phyloP scores from a whole-genome alignment of 2,113 vertebrate genomes.

The Falcunculus frontatus region DNA sequence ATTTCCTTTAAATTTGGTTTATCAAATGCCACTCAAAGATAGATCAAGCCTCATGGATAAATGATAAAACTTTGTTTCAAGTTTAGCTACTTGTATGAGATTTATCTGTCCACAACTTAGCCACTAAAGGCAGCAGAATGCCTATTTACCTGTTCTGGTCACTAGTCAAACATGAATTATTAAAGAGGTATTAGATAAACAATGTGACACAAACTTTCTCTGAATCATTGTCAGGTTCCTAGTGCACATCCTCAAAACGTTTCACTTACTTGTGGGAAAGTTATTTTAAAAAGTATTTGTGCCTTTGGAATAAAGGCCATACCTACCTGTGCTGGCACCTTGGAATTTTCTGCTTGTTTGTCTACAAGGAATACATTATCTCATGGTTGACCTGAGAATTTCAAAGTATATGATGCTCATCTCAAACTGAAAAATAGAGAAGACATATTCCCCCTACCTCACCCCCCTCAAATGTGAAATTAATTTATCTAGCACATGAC shows the following conservation, averaged over 20 bases:
- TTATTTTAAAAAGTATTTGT: not conserved
- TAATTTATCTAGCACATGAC: not conserved
- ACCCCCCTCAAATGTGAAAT: not conserved
- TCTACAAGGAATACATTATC: not conserved
- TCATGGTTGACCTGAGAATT: not conserved
- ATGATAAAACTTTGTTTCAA: not conserved
- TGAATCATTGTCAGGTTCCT: not conserved
- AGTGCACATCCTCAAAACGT: not conserved
- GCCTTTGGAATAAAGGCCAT: not conserved
- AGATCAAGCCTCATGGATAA: not conserved
- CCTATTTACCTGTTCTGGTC: not conserved
- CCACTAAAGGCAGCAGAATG: not conserved
- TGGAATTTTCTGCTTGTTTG: not conserved
- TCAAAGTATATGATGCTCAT: not conserved
- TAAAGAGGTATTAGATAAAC: not conserved
- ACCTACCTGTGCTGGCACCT: not conserved
- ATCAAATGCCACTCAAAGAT: not conserved
- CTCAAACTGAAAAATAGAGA: not conserved
- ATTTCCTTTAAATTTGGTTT: not conserved
- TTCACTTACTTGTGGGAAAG: not conserved
- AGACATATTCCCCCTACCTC: not conserved
- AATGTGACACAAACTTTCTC: not conserved
- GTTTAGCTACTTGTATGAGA: not conserved
- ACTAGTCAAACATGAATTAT: not conserved
- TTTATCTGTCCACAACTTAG: not conserved